Conservation (phyloP, 2,888 invertebrate species). For the Pherbina coryleti region DNA sequence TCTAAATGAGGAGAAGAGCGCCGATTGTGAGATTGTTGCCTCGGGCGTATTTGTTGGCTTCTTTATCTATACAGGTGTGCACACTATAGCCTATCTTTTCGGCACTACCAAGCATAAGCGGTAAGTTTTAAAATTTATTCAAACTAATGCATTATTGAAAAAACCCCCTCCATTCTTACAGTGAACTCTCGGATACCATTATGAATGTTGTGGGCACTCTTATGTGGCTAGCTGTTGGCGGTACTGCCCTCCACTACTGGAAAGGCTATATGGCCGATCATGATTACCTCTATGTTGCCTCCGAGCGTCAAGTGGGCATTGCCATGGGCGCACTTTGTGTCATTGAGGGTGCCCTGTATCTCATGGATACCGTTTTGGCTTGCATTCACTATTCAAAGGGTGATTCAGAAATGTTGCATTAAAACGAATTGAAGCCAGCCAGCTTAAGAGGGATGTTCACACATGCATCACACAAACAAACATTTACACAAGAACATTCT, state of each 20-base stretch:
- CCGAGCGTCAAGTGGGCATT: conserved; percentile 84
- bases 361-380: conserved; percentile 83
- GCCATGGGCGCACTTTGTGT: conserved; percentile 86
- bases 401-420: conserved; percentile 46
- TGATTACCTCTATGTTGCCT: conserved; percentile 79
- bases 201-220: conserved; percentile 90
- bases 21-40: conserved; percentile 89
- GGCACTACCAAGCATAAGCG: conserved; percentile 84
- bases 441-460: too few relatives aligned
- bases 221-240: conserved; percentile 88
- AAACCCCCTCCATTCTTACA: conserved; percentile 62
- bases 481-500: background rate
- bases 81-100: conserved; percentile 81
- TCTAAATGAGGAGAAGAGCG: conserved; percentile 87
- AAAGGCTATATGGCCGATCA: conserved; percentile 87
- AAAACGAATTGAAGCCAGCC: background rate
- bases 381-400: conserved; percentile 81
- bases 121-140: conserved; percentile 63
- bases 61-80: conserved; percentile 85
- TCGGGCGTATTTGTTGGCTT: conserved; percentile 90
- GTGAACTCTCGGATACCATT: conserved; percentile 82
- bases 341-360: conserved; percentile 82
- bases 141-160: background rate
- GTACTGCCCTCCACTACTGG: conserved; percentile 90
- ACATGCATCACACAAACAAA: background rate